These are phyloP conservation scores for Diloba caeruleocephala DNA, from an alignment of 2,888 invertebrate genomes.

Conservation along the genomic window DNA sequence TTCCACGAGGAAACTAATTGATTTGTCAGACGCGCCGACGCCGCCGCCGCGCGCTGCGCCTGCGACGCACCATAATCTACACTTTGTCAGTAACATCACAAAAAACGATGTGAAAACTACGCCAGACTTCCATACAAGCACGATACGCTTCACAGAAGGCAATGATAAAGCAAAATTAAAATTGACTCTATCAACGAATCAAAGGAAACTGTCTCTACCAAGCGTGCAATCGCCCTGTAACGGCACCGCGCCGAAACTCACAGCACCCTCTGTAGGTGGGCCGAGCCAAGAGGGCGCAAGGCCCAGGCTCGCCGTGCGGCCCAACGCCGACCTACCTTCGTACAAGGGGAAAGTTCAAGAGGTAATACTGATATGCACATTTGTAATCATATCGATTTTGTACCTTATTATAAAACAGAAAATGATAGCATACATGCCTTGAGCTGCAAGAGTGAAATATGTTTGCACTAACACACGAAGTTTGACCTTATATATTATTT, in stretches of 20 bases:
- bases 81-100: constrained; percentile 82
- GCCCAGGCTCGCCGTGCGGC: constrained; percentile 50
- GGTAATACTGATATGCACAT: constrained; percentile 84
- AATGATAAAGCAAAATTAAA: constrained; percentile 80
- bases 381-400: constrained; percentile 79
- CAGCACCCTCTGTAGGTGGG: constrained; percentile 59
- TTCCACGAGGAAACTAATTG: constrained; percentile 82
- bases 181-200: constrained; percentile 77
- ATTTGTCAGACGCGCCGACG: constrained; percentile 80
- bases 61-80: constrained; percentile 66
- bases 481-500: constrained; percentile 38
- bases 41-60: constrained; percentile 77
- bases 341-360: constrained; percentile 72
- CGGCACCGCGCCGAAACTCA: constrained; percentile 58
- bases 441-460: constrained; percentile 65
- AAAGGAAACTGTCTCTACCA: constrained; percentile 66
- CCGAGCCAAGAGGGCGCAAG: constrained; percentile 54
- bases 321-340: constrained; percentile 49
- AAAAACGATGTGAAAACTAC: constrained; percentile 71
- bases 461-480: constrained; percentile 74
- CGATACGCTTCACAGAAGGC: constrained; percentile 81
- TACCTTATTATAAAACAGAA: constrained; percentile 70
- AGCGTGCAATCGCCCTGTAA: constrained; percentile 59
- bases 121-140: constrained; percentile 82
- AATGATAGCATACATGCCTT: constrained; percentile 64